phyloP scores from a whole-genome alignment of 30 jellyfish, hydroid and myxozoan genomes.

The Turritopsis rubra region DNA sequence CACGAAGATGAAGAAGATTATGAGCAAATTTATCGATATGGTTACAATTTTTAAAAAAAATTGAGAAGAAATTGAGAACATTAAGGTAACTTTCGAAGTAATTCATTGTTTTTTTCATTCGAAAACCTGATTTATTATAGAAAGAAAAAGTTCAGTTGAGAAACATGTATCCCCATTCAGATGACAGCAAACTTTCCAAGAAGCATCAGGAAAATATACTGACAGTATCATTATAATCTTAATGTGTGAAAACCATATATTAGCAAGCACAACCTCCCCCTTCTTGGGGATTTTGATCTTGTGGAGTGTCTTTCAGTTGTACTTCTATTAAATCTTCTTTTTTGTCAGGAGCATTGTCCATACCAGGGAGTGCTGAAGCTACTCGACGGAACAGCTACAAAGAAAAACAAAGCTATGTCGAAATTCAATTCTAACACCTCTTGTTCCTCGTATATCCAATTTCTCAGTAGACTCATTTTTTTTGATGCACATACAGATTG shows the following conservation, averaged over 20 bases:
- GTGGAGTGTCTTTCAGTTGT: slow-evolving; percentile 88
- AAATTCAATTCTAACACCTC: not conserved
- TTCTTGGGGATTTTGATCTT: slow-evolving; percentile 80
- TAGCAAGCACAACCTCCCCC: slow-evolving; percentile 79
- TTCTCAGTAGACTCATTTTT: no score
- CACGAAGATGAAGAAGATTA: not conserved
- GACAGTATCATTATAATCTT: not conserved
- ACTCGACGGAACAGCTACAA: slow-evolving; percentile 81
- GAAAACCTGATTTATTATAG: no score
- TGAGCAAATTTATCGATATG: no score
- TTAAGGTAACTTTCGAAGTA: no score
- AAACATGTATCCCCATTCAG: no score
- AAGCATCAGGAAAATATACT: not conserved
- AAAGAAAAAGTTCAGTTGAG: no score
- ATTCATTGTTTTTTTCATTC: no score
- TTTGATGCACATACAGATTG: no score
- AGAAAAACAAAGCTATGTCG: not conserved
- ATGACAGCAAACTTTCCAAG: not conserved
- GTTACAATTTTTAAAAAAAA: no score
- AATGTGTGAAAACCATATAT: not conserved
- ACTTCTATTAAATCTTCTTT: slow-evolving; percentile 96
- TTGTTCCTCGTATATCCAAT: no score
- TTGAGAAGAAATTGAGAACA: no score
- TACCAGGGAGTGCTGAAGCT: slow-evolving; percentile 98
- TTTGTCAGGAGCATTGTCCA: slow-evolving; percentile 94